These are phyloP conservation scores for Liodrosophila aerea DNA, from an alignment of 2,888 invertebrate genomes.

Conservation along the genomic window DNA sequence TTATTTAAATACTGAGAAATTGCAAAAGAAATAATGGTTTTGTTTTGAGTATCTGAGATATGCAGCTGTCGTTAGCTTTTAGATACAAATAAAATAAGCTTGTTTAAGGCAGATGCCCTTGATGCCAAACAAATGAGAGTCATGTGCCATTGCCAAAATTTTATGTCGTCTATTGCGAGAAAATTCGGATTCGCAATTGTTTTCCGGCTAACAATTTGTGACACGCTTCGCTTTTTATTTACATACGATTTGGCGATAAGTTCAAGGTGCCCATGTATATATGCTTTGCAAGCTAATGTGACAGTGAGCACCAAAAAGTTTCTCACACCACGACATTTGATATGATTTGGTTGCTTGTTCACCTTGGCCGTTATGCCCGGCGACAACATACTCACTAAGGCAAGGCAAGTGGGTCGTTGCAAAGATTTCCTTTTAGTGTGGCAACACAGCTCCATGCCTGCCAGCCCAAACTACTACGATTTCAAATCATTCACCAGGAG, in stretches of 20 bases:
- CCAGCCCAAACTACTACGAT: slow-evolving; percentile 38
- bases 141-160: slow-evolving; percentile 49
- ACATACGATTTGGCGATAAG: slow-evolving; percentile 57
- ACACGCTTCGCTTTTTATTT: slow-evolving; percentile 41
- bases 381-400: slow-evolving; percentile 7
- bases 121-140: slow-evolving; percentile 36
- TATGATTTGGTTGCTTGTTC: slow-evolving; percentile 52
- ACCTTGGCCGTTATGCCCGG: slow-evolving; percentile 66
- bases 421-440: slow-evolving; percentile 70
- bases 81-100: slow-evolving; percentile 23
- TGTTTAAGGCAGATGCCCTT: slow-evolving; percentile 13
- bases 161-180: no score
- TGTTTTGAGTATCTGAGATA: background rate
- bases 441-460: slow-evolving; percentile 18
- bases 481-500: slow-evolving; percentile 62
- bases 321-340: slow-evolving; percentile 62
- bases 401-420: slow-evolving; percentile 70
- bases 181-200: slow-evolving; percentile 35
- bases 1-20: background rate
- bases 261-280: slow-evolving; percentile 62
- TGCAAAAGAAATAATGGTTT: no score
- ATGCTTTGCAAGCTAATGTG: slow-evolving; percentile 33
- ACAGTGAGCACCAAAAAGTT: slow-evolving; percentile 59
- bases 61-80: slow-evolving; percentile 36
- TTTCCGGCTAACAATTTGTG: slow-evolving; percentile 55